Evolutionary conservation across 2,113 vertebrate genomes (phyloP).

Genomic region (Alexandromys fortis): DNA sequence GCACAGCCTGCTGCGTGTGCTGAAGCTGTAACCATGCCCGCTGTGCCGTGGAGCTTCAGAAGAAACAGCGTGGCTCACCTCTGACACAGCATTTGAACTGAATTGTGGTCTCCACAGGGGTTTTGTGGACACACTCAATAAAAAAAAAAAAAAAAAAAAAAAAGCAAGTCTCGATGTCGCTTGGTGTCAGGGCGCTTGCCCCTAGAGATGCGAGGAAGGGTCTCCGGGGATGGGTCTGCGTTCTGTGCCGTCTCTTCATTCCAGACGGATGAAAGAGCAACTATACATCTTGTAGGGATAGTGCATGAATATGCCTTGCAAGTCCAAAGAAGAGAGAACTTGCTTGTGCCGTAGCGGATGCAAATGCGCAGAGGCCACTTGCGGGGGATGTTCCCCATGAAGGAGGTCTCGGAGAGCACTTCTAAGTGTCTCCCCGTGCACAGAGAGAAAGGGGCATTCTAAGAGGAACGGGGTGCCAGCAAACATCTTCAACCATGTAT

Average conservation of each 20-base stretch:
- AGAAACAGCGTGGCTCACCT: not conserved
- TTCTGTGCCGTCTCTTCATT: not conserved
- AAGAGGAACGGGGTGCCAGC: not conserved
- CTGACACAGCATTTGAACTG: slow-evolving; percentile 8
- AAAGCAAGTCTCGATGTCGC: not conserved
- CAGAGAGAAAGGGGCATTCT: not conserved
- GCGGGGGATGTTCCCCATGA: not conserved
- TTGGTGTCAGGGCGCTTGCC: not conserved
- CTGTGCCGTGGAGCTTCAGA: not conserved
- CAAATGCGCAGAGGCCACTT: not conserved
- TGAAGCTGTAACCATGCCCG: not conserved
- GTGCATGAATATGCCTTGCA: not conserved
- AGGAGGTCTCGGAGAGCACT: not conserved
- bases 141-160: not conserved
- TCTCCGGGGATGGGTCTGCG: not conserved
- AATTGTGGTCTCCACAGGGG: not conserved
- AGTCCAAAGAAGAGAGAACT: not conserved
- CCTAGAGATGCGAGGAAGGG: not conserved
- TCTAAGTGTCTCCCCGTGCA: not conserved
- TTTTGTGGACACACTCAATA: not conserved
- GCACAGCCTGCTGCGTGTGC: not conserved
- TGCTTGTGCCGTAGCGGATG: not conserved
- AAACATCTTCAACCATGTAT: not conserved
- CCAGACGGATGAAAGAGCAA: not conserved
- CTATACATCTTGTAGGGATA: not conserved